Percentiles rank a stretch among this genome's conserved stretches.
These are phyloP conservation scores for Osmerus mordax DNA, from an alignment of 2,113 vertebrate genomes.

Conservation along the genomic window DNA sequence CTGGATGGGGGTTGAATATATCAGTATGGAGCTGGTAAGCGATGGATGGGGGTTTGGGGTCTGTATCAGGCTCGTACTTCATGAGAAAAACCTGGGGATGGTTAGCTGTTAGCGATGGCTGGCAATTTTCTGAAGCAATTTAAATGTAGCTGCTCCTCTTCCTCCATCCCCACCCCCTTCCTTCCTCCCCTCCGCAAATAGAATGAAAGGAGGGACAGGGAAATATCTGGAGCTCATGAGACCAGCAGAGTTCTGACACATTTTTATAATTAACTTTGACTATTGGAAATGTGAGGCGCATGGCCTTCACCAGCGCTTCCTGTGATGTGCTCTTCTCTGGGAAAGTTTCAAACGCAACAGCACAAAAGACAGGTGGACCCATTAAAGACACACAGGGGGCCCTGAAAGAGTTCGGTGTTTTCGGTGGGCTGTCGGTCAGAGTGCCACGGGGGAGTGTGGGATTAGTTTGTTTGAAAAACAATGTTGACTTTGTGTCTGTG, in stretches of 20 bases:
- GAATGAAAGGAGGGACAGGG: not conserved
- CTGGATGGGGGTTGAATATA: too few species aligned
- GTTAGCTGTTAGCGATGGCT: not conserved
- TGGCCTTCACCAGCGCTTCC: not conserved
- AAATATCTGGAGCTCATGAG: not conserved
- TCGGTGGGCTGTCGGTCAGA: not conserved
- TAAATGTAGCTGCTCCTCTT: conserved; percentile 25
- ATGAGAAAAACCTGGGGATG: not conserved
- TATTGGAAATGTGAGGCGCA: not conserved
- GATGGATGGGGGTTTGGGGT: too few species aligned
- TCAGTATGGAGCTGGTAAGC: too few species aligned
- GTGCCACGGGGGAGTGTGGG: not conserved
- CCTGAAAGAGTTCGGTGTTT: not conserved
- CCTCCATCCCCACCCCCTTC: conserved; percentile 3
- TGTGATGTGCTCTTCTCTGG: not conserved
- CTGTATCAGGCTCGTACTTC: not conserved
- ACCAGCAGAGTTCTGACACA: not conserved
- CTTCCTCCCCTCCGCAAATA: conserved; percentile 11
- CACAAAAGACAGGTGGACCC: not conserved
- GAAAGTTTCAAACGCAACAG: not conserved
- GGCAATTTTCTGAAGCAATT: conserved; percentile 24
- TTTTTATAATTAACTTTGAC: not conserved
- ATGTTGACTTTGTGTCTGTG: not conserved
- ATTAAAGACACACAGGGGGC: too few species aligned
- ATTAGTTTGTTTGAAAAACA: not conserved